These are phyloP conservation scores for Excalfactoria chinensis DNA, from an alignment of 2,113 vertebrate species.

Conservation along the genomic window DNA sequence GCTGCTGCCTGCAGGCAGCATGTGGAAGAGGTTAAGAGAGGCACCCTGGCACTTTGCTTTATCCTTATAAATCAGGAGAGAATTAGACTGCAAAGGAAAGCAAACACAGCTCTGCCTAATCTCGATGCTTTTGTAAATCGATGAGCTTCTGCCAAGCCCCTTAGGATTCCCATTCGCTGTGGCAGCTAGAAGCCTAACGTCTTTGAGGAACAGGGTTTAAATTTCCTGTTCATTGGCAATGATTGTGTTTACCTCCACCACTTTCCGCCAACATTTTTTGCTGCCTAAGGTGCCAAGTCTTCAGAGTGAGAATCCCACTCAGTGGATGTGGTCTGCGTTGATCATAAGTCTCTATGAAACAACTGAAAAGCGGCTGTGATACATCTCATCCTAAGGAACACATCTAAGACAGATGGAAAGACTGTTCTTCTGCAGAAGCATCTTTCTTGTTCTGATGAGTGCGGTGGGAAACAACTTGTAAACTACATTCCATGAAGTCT, in stretches of 20 bases:
- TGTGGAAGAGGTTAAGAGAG: not conserved
- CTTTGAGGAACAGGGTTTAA: not conserved
- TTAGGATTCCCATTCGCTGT: not conserved
- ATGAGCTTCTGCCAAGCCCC: not conserved
- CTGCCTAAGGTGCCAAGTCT: not conserved
- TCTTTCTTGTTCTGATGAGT: not conserved
- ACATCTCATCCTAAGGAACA: not conserved
- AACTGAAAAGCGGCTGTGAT: not conserved
- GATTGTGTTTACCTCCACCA: not conserved
- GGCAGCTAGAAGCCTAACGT: not conserved
- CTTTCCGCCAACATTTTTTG: not conserved
- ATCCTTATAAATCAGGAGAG: not conserved
- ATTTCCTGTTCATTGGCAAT: not conserved
- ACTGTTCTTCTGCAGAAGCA: not conserved
- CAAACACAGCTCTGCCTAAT: not conserved
- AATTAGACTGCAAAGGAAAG: not conserved
- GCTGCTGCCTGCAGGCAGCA: not conserved
- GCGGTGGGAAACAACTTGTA: not conserved
- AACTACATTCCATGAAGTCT: not conserved
- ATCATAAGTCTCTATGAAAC: not conserved
- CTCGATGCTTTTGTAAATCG: not conserved
- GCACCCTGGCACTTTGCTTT: not conserved
- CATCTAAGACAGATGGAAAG: not conserved
- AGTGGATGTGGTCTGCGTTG: not conserved
- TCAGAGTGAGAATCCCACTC: not conserved